A percentile compares a stretch with the other conserved stretches of the same genome.
phyloP scores from a whole-genome alignment of 1,140 invertebrate species.

The Brachionus angularis region DNA sequence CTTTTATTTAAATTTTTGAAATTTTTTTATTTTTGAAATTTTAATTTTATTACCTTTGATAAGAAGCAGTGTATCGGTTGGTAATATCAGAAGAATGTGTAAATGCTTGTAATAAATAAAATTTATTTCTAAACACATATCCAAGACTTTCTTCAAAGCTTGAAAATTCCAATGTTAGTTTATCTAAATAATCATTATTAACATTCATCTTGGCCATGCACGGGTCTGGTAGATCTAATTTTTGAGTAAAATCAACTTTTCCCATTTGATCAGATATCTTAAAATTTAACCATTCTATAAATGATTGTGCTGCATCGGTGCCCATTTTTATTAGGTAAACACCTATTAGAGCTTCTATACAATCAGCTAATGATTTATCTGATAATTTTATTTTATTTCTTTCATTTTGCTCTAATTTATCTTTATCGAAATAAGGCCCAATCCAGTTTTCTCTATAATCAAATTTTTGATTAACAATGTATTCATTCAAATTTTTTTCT shows the following conservation, averaged over 20 bases:
- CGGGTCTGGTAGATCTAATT: not conserved
- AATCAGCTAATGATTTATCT: slow-evolving; percentile 97
- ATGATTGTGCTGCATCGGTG: slow-evolving; percentile 80
- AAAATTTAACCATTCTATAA: slow-evolving; percentile 97
- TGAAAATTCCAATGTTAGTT: not conserved
- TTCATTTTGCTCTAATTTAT: not conserved
- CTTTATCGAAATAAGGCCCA: slow-evolving; percentile 75
- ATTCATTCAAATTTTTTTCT: slow-evolving; percentile 81
- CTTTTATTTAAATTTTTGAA: too few relatives aligned
- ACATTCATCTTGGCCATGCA: not conserved
- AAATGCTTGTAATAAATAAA: slow-evolving; percentile 20
- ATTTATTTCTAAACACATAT: slow-evolving; percentile 42
- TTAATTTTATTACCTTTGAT: slow-evolving; percentile 21
- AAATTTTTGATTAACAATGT: slow-evolving; percentile 97
- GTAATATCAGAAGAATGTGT: slow-evolving; percentile 36
- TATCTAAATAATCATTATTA: not conserved
- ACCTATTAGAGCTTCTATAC: slow-evolving; percentile 93
- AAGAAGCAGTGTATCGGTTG: slow-evolving; percentile 29
- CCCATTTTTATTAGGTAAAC: slow-evolving; percentile 93
- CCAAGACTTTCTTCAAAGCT: slow-evolving; percentile 23
- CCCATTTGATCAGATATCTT: slow-evolving; percentile 61
- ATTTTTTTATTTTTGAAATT: too few relatives aligned
- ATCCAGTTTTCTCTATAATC: slow-evolving; percentile 87
- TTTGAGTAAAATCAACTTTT: not conserved
- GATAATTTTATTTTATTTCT: slow-evolving; percentile 65